Percentiles rank a stretch among this genome's conserved stretches.
Conservation (phyloP, 2,113 vertebrate species). For the Tringa solitaria region DNA sequence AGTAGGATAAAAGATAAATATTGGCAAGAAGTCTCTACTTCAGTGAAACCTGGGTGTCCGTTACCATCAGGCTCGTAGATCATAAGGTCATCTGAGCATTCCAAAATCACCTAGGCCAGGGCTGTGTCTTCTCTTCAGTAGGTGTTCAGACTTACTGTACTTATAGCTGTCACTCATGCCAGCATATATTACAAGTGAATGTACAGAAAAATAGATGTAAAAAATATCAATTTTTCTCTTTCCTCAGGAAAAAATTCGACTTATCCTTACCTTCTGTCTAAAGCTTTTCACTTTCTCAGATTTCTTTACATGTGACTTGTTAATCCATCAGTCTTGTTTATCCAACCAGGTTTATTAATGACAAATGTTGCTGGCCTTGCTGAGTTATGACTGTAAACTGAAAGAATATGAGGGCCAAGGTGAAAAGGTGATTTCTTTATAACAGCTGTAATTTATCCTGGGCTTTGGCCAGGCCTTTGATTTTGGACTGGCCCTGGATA, state of each 20-base stretch:
- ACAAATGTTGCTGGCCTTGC: constrained; percentile 69
- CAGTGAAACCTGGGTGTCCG: not conserved
- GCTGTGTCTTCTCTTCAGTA: not conserved
- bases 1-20: not conserved
- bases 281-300: constrained; percentile 59
- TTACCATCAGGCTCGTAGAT: not conserved
- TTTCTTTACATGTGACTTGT: constrained; percentile 60
- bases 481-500: constrained; percentile 74
- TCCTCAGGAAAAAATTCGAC: not conserved
- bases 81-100: not conserved
- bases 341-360: constrained; percentile 65
- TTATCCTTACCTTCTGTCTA: not conserved
- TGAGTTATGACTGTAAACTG: constrained; percentile 73
- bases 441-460: constrained; percentile 81
- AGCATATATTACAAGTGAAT: not conserved
- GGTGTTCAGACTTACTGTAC: constrained; percentile 1
- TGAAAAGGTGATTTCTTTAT: constrained; percentile 76
- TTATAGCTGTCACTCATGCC: not conserved
- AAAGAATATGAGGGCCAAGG: constrained; percentile 71
- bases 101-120: not conserved
- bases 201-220: not conserved
- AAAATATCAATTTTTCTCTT: not conserved
- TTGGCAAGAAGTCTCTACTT: not conserved
- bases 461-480: constrained; percentile 78
- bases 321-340: constrained; percentile 68